Conservation (phyloP, 2,888 invertebrate genomes). For the Sinotaia quadrata region DNA sequence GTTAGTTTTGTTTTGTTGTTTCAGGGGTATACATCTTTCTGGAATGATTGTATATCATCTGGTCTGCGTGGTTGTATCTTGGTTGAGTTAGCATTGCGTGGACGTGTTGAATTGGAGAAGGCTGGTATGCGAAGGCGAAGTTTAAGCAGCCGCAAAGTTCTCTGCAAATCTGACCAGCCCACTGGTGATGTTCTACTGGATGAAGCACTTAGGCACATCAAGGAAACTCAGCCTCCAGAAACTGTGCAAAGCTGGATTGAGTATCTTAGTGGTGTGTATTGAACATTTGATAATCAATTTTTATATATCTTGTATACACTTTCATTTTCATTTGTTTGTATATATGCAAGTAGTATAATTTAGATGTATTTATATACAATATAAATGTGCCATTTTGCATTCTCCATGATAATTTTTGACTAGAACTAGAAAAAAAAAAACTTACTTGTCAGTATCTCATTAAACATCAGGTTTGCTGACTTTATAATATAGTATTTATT, state of each 20-base stretch:
- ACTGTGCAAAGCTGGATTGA: conserved; percentile 99
- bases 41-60: conserved; percentile 99
- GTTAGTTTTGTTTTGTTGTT: no score
- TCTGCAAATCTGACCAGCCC: conserved; percentile 85
- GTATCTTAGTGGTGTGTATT: conserved; percentile 91
- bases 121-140: conserved; percentile 93
- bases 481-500: no score
- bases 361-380: no score
- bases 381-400: no score
- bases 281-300: no score
- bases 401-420: no score
- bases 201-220: conserved; percentile 94
- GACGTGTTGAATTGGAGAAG: conserved; percentile 95
- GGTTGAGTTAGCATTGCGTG: conserved; percentile 94
- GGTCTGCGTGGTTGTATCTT: conserved; percentile 98
- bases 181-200: conserved; percentile 96
- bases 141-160: conserved; percentile 87
- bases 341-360: no score
- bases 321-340: no score
- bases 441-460: no score
- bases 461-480: no score
- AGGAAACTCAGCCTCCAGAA: conserved; percentile 97
- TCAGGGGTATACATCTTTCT: conserved; percentile 84
- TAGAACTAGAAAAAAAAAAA: no score
- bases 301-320: background rate